Conservation (phyloP, 2,797 vertebrate genomes). For the Eulemur coronatus region DNA sequence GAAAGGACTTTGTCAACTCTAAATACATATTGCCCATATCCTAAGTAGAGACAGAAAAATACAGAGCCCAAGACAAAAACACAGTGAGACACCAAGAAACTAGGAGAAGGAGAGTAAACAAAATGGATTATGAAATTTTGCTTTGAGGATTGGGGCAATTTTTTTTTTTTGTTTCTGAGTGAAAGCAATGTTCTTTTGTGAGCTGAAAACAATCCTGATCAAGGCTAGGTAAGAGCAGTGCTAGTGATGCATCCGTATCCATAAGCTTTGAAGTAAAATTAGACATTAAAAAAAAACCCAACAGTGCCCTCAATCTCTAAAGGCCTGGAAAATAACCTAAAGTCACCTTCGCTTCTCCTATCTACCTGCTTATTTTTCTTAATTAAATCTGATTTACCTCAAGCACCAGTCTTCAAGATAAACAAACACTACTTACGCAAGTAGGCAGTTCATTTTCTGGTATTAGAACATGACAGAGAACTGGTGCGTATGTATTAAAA, state of each 20-base stretch:
- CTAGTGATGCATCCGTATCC: constrained; percentile 45
- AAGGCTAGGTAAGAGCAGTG: constrained; percentile 57
- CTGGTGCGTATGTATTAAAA: background rate
- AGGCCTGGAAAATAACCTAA: constrained; percentile 47
- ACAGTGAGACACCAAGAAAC: background rate
- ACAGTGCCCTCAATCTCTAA: constrained; percentile 45
- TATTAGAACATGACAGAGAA: constrained; percentile 30
- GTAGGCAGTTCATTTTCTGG: constrained; percentile 21
- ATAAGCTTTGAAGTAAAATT: constrained; percentile 77
- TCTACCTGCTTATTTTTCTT: constrained; percentile 54
- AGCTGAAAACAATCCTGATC: constrained; percentile 67
- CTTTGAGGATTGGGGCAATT: constrained; percentile 72
- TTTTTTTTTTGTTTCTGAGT: constrained; percentile 63
- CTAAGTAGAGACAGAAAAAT: constrained; percentile 38
- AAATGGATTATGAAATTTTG: constrained; percentile 66
- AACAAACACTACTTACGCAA: background rate
- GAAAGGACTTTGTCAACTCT: constrained; percentile 38
- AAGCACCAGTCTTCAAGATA: constrained; percentile 17
- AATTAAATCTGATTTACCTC: constrained; percentile 54
- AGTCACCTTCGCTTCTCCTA: background rate
- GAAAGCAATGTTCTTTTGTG: constrained; percentile 71
- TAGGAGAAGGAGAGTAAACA: constrained; percentile 48
- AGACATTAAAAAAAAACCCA: constrained; percentile 20
- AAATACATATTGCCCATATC: background rate
- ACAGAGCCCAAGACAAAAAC: constrained; percentile 47